Percentiles rank a stretch among this genome's conserved stretches.
These are phyloP conservation scores for Oxytorus armatus DNA, from an alignment of 2,888 invertebrate genomes.

Conservation along the genomic window DNA sequence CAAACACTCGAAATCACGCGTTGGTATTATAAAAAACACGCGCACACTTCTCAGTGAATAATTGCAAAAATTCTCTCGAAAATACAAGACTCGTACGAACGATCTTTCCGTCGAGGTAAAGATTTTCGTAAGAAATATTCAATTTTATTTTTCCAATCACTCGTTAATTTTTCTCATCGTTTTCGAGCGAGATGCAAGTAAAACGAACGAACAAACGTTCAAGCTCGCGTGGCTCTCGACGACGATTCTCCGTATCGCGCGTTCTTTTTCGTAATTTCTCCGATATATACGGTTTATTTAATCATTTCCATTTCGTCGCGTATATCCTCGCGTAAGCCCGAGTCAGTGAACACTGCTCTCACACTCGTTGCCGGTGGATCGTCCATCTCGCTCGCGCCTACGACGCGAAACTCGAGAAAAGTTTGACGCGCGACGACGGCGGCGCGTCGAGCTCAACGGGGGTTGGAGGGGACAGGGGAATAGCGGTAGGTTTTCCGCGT, in stretches of 20 bases:
- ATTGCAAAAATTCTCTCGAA: not conserved
- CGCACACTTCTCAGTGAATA: not conserved
- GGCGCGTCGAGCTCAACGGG: constrained; percentile 52
- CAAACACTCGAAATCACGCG: constrained; percentile 11
- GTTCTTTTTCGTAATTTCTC: not conserved
- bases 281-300: not conserved
- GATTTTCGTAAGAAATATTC: too few species aligned
- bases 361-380: constrained; percentile 16
- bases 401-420: constrained; percentile 68
- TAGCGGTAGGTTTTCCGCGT: constrained; percentile 1
- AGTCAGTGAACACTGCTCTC: constrained; percentile 50
- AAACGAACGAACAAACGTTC: too few species aligned
- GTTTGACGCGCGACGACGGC: constrained; percentile 65
- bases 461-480: constrained; percentile 3
- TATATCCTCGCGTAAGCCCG: constrained; percentile 49
- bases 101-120: not conserved
- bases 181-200: too few species aligned
- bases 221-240: too few species aligned
- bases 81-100: not conserved
- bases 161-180: too few species aligned
- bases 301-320: constrained; percentile 14
- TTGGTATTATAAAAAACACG: not conserved
- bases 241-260: too few species aligned
- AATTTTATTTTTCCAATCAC: too few species aligned
- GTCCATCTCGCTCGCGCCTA: constrained; percentile 63